Percentiles rank a stretch among this genome's conserved stretches.
Conservation (phyloP, 2,797 vertebrate genomes). For the Esox masquinongy region DNA sequence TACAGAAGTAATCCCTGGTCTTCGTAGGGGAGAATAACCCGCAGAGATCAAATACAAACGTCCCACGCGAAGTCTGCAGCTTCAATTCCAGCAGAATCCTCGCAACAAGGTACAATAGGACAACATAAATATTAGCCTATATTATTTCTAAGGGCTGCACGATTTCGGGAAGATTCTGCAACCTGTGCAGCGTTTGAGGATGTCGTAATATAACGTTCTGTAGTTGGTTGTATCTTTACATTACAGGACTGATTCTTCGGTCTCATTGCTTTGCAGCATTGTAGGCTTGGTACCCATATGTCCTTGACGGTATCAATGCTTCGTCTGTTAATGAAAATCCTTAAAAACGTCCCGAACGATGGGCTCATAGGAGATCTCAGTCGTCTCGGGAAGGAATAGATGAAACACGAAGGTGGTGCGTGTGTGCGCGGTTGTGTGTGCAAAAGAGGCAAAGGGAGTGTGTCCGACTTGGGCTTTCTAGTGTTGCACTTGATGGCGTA, state of each 20-base stretch:
- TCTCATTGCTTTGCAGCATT: conserved; percentile 45
- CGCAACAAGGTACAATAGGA: conserved; percentile 39
- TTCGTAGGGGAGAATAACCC: conserved; percentile 42
- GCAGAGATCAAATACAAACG: conserved; percentile 35
- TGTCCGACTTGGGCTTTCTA: not conserved
- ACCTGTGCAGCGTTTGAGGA: conserved; percentile 37
- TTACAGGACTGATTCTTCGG: conserved; percentile 32
- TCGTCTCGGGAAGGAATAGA: conserved; percentile 39
- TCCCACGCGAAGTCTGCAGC: conserved; percentile 46
- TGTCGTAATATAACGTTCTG: conserved; percentile 21
- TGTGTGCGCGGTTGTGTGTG: conserved; percentile 10
- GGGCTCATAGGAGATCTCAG: conserved; percentile 32
- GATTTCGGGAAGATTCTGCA: conserved; percentile 23
- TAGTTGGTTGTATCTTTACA: conserved; percentile 42
- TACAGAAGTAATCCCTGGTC: conserved; percentile 47
- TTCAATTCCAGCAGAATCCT: conserved; percentile 31
- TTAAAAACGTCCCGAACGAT: conserved; percentile 29
- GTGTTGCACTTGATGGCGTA: conserved; percentile 4
- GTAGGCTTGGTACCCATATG: conserved; percentile 28
- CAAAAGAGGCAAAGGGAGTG: not conserved
- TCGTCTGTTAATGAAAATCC: conserved; percentile 34
- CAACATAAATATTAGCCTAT: conserved; percentile 30
- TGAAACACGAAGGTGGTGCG: conserved; percentile 40
- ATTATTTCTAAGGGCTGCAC: conserved; percentile 25
- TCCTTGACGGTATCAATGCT: conserved; percentile 37